These are phyloP conservation scores for Macrostomum cliftonense DNA, from an alignment of 2,888 invertebrate genomes.

Conservation along the genomic window DNA sequence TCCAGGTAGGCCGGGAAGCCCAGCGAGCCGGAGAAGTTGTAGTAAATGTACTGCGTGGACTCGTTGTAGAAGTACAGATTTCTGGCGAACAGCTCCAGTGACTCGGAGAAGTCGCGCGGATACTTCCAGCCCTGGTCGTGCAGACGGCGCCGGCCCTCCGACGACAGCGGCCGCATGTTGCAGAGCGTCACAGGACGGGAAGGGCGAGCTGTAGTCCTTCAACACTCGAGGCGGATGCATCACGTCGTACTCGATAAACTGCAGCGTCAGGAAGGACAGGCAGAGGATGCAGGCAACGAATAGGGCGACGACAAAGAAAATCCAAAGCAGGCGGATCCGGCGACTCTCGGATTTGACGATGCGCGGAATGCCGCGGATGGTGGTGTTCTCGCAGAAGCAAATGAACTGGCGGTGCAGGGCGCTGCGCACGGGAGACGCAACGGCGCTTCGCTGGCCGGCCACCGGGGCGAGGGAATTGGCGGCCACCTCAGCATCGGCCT, in stretches of 20 bases:
- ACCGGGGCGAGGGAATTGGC: no score
- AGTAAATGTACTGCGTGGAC: no score
- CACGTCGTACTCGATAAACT: slow-evolving; percentile 9
- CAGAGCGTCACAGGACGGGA: slow-evolving; percentile 11
- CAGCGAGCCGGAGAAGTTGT: no score
- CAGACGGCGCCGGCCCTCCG: not conserved
- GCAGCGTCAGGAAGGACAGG: slow-evolving; percentile 8
- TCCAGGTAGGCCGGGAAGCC: slow-evolving; percentile 5
- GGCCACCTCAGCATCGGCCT: no score
- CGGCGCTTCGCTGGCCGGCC: no score
- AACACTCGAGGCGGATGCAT: slow-evolving; percentile 11
- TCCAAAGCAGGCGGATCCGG: slow-evolving; percentile 4
- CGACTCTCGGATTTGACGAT: slow-evolving; percentile 7
- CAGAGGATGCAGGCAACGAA: slow-evolving; percentile 8
- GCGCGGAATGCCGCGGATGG: slow-evolving; percentile 10
- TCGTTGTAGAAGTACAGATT: not conserved
- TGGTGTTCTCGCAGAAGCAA: slow-evolving; percentile 10
- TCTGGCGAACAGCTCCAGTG: slow-evolving; percentile 1
- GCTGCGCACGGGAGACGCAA: no score
- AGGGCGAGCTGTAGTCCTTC: slow-evolving; percentile 5
- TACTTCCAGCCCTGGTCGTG: slow-evolving; percentile 2
- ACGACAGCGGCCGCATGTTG: slow-evolving; percentile 8
- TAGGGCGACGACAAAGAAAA: slow-evolving; percentile 8
- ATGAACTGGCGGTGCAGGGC: slow-evolving; percentile 1
- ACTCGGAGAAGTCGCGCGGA: slow-evolving; percentile 8